Conservation (phyloP, 2,888 invertebrate genomes). For the Stomorhina lunata region DNA sequence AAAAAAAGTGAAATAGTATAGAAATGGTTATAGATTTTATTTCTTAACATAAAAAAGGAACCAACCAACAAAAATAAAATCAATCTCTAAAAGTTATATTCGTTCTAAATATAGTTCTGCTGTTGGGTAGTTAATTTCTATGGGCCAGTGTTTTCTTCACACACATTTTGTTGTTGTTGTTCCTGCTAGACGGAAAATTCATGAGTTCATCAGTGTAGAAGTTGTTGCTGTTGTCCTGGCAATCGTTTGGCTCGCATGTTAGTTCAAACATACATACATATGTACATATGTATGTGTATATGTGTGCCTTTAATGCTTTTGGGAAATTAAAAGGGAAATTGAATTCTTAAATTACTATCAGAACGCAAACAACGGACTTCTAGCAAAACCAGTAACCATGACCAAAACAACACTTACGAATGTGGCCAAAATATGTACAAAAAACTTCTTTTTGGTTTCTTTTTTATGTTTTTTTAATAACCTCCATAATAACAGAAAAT, state of each 20-base stretch:
- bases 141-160: background rate
- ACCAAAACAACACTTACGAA: background rate
- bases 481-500: too few relatives aligned
- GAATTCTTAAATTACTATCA: constrained; percentile 61
- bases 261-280: background rate
- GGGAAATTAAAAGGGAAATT: constrained; percentile 73
- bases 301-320: constrained; percentile 71
- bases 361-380: constrained; percentile 18
- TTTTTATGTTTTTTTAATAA: constrained; percentile 7
- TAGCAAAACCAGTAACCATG: background rate
- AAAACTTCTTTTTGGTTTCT: background rate
- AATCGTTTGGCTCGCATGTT: constrained; percentile 8
- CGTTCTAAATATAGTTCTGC: constrained; percentile 9
- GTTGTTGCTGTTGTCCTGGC: too few relatives aligned
- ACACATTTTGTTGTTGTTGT: background rate
- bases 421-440: background rate
- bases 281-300: background rate
- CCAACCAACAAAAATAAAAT: background rate
- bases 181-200: constrained; percentile 27
- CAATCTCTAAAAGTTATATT: constrained; percentile 4
- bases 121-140: constrained; percentile 31
- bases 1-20: constrained; percentile 34
- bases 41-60: too few relatives aligned
- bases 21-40: constrained; percentile 33
- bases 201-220: constrained; percentile 39